Percentiles rank a stretch among this genome's conserved stretches.
phyloP scores from a whole-genome alignment of 2,113 vertebrate species.

The Pedetes capensis region DNA sequence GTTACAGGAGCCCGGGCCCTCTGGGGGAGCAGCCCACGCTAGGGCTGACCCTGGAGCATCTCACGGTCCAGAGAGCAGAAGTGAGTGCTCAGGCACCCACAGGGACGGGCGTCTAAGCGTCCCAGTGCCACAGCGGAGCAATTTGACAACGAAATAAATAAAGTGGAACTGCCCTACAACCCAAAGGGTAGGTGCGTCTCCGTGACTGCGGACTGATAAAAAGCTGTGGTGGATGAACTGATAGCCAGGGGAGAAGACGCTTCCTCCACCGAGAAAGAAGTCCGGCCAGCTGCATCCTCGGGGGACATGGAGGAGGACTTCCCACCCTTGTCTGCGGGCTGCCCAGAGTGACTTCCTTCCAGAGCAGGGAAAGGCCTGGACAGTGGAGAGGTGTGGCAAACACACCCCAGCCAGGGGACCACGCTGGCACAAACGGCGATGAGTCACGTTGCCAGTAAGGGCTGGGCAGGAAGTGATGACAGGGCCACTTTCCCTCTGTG shows the following conservation, averaged over 20 bases:
- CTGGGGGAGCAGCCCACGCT: neutral
- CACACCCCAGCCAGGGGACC: neutral
- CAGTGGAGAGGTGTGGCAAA: rapidly evolving
- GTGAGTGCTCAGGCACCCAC: rapidly evolving
- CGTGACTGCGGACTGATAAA: rapidly evolving
- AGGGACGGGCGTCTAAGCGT: rapidly evolving
- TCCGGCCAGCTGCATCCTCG: too few relatives aligned
- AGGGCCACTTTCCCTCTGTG: rapidly evolving
- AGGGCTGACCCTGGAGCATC: neutral
- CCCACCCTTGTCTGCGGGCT: rapidly evolving
- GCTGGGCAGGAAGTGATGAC: too few relatives aligned
- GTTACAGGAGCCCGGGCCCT: rapidly evolving
- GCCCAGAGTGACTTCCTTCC: neutral
- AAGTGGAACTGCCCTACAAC: rapidly evolving
- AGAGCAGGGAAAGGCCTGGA: neutral
- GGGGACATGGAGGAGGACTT: too few relatives aligned
- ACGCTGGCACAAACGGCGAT: rapidly evolving
- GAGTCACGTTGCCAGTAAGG: rapidly evolving
- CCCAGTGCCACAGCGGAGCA: neutral
- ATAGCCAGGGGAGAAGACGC: rapidly evolving
- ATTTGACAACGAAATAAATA: rapidly evolving
- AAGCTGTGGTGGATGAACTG: rapidly evolving
- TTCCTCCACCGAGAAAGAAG: neutral
- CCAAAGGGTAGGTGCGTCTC: rapidly evolving
- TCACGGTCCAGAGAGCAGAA: rapidly evolving